Evolutionary conservation across 2,888 invertebrate genomes (phyloP).

Genomic region (Diarsia brunnea): DNA sequence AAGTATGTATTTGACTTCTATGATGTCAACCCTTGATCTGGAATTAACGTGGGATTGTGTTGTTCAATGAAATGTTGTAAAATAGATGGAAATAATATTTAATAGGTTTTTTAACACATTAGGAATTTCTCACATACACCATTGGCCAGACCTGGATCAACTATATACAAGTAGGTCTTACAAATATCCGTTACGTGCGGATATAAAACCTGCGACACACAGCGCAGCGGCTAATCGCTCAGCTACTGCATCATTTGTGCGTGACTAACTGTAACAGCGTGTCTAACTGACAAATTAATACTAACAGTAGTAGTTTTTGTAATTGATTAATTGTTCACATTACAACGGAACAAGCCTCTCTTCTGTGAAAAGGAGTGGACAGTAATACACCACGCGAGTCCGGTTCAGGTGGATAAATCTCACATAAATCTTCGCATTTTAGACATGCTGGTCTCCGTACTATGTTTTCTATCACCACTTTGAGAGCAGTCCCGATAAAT

Average conservation of each 20-base stretch:
- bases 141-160: not conserved
- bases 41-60: not conserved
- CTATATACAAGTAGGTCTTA: not conserved
- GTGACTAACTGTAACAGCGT: no score
- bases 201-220: not conserved
- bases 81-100: not conserved
- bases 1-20: slow-evolving; percentile 23
- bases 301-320: no score
- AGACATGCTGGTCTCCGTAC: not conserved
- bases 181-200: not conserved
- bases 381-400: not conserved
- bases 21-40: slow-evolving; percentile 2
- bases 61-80: not conserved
- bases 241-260: not conserved
- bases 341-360: not conserved
- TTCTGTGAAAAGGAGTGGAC: not conserved
- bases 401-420: not conserved
- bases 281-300: no score
- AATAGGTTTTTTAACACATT: not conserved
- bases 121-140: not conserved
- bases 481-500: not conserved
- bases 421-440: not conserved
- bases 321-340: no score
- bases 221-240: not conserved
- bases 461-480: not conserved